Conservation (phyloP, 2,113 vertebrate genomes). For the Phrynocephalus versicolor region DNA sequence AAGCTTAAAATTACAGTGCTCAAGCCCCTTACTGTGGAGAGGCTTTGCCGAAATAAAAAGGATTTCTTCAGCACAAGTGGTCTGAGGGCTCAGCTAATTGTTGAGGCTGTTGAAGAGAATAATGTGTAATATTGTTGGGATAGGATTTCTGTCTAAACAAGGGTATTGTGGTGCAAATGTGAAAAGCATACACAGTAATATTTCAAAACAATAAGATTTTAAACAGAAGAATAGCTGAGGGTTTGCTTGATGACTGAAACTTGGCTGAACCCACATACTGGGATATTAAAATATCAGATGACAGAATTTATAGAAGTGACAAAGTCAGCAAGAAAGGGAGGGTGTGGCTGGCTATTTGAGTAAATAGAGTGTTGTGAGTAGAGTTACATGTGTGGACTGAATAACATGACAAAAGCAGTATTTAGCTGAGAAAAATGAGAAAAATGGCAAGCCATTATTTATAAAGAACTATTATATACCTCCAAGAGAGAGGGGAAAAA, state of each 20-base stretch:
- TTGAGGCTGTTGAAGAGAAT: slow-evolving; percentile 33
- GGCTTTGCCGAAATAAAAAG: not conserved
- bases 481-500: slow-evolving; percentile 50
- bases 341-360: slow-evolving; percentile 14
- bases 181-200: slow-evolving; percentile 27
- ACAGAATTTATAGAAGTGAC: slow-evolving; percentile 30
- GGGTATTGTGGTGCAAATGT: slow-evolving; percentile 7
- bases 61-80: not conserved
- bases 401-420: slow-evolving; percentile 39
- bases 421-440: slow-evolving; percentile 43
- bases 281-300: slow-evolving; percentile 33
- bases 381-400: slow-evolving; percentile 43
- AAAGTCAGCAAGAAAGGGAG: slow-evolving; percentile 34
- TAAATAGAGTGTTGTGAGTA: slow-evolving; percentile 35
- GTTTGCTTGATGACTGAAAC: slow-evolving; percentile 10
- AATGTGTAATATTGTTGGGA: slow-evolving; percentile 20
- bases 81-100: slow-evolving; percentile 16
- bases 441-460: slow-evolving; percentile 43
- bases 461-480: slow-evolving; percentile 46
- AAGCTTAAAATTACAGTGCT: slow-evolving; percentile 14
- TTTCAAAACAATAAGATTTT: slow-evolving; percentile 40
- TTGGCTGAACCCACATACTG: slow-evolving; percentile 1
- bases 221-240: slow-evolving; percentile 24
- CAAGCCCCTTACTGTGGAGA: not conserved
- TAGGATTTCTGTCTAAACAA: slow-evolving; percentile 27